Evolutionary conservation across 1,140 invertebrate species (phyloP).

Genomic region (Aphelinus certus): DNA sequence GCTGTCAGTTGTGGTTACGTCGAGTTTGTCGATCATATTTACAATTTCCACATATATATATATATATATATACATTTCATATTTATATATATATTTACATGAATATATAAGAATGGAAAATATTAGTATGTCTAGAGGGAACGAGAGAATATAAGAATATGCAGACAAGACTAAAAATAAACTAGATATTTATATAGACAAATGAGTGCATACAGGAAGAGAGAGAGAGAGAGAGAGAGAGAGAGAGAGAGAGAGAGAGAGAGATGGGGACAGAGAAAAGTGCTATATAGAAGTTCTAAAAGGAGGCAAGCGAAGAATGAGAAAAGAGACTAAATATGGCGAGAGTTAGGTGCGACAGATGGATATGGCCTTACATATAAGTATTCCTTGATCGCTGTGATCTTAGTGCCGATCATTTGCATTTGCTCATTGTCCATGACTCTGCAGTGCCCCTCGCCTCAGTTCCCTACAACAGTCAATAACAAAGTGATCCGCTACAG

Average conservation of each 20-base stretch:
- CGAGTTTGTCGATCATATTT: too few relatives aligned
- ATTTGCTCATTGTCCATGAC: constrained; percentile 63
- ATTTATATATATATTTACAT: too few relatives aligned
- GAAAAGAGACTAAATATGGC: constrained; percentile 22
- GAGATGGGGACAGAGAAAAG: background rate
- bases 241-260: background rate
- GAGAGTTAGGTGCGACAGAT: constrained; percentile 42
- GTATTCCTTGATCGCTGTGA: constrained; percentile 67
- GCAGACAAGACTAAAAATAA: too few relatives aligned
- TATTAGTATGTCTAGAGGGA: too few relatives aligned
- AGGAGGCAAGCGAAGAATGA: constrained; percentile 20
- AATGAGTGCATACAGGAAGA: background rate
- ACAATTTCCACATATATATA: background rate
- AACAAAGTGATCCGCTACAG: constrained; percentile 60
- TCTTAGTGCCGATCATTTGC: constrained; percentile 66
- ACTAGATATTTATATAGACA: background rate
- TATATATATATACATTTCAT: constrained; percentile 8
- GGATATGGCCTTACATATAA: constrained; percentile 65
- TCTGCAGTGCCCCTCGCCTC: constrained; percentile 62
- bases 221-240: background rate
- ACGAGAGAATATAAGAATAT: too few relatives aligned
- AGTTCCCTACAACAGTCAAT: constrained; percentile 65
- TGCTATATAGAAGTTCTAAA: constrained; percentile 8
- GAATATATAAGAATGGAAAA: too few relatives aligned
- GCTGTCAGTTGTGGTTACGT: background rate